phyloP scores from a whole-genome alignment of 92 coral and sea anemone species.

The Palythoa grandis region DNA sequence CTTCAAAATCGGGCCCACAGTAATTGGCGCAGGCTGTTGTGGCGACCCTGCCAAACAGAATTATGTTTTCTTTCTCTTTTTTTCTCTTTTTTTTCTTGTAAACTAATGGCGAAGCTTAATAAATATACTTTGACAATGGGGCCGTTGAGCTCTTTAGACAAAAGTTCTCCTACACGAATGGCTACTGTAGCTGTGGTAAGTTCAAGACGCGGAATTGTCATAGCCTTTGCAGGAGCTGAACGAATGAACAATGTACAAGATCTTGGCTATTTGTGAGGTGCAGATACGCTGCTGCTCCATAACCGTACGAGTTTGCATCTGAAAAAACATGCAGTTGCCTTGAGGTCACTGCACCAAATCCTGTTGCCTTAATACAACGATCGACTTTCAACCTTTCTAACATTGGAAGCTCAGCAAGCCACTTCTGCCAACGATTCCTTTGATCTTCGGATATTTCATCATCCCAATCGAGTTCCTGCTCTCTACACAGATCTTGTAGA shows the following conservation, averaged over 20 bases:
- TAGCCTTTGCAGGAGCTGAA: background rate
- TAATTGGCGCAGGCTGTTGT: too few species aligned
- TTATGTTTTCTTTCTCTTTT: too few species aligned
- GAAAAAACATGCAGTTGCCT: conserved; percentile 40
- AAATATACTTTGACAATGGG: conserved; percentile 16
- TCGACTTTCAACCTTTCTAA: conserved; percentile 48
- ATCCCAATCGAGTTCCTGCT: too few species aligned
- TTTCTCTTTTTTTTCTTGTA: too few species aligned
- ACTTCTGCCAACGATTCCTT: too few species aligned
- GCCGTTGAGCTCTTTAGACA: background rate
- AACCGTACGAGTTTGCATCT: conserved; percentile 35
- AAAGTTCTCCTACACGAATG: conserved; percentile 27
- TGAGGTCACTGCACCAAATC: conserved; percentile 59
- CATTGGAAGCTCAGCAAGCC: conserved; percentile 50
- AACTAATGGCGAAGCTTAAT: conserved; percentile 43
- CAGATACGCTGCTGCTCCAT: too few species aligned
- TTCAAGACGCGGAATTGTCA: conserved; percentile 9
- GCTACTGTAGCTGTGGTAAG: conserved; percentile 38
- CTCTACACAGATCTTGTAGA: too few species aligned
- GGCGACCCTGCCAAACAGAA: too few species aligned
- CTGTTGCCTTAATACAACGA: conserved; percentile 59
- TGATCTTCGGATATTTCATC: too few species aligned
- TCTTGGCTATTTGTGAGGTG: background rate
- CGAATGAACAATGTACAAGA: background rate
- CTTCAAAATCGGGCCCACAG: conserved; percentile 47